Evolutionary conservation across 2,797 vertebrate genomes (phyloP).

Genomic region (Acanthurus leucopareius): DNA sequence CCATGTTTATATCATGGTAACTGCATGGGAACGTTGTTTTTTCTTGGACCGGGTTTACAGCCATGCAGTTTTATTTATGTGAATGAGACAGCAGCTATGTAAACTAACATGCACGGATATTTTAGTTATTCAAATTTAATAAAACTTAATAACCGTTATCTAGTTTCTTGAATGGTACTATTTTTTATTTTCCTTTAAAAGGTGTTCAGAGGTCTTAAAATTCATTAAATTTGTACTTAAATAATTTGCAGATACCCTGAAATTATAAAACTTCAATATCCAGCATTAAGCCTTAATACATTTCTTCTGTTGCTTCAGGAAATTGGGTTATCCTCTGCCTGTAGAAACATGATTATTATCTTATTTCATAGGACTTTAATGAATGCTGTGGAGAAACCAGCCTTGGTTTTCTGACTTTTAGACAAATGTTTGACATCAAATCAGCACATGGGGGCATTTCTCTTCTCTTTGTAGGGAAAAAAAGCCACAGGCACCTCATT

Average conservation of each 20-base stretch:
- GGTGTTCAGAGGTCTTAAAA: too few species aligned
- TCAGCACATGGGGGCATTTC: background rate
- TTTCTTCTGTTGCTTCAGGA: constrained; percentile 2
- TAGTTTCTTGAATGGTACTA: too few species aligned
- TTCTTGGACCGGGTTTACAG: too few species aligned
- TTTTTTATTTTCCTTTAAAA: too few species aligned
- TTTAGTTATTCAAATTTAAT: too few species aligned
- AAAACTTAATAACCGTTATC: too few species aligned
- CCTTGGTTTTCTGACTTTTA: background rate
- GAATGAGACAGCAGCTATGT: too few species aligned
- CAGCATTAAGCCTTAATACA: background rate
- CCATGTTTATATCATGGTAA: too few species aligned
- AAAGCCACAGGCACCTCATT: background rate
- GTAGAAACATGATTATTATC: background rate
- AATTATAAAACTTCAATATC: background rate
- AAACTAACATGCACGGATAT: too few species aligned
- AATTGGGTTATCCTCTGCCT: constrained; percentile 4
- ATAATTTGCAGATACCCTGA: background rate
- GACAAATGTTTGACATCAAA: constrained; percentile 15
- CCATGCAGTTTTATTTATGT: too few species aligned
- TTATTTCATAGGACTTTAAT: constrained; percentile 5
- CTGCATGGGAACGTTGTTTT: too few species aligned
- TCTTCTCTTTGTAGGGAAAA: background rate
- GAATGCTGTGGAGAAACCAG: constrained; percentile 5
- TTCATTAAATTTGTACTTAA: too few species aligned